Evolutionary conservation across 2,888 invertebrate species (phyloP), one percentile per base, ranked within the genome.

Genomic region (Pyrocoelia pectoralis): DNA sequence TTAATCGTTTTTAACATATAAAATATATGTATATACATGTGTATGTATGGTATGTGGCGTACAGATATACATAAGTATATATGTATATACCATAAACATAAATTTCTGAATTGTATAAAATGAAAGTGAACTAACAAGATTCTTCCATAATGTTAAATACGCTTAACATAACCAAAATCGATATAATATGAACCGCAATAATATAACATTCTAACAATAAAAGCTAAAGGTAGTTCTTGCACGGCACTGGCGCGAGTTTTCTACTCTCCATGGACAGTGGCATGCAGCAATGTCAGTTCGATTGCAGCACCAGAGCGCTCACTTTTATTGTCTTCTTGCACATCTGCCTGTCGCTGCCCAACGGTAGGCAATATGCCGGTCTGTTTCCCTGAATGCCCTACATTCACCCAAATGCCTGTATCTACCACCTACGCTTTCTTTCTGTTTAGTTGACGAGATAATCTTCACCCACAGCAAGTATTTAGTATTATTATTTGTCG

Each of bases 281-380:
- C 75, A 79, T 79, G 79, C 80, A 78, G 78, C 78, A 79, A 78
- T 80, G 79, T 79, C 78, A 76, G 72, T 78, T 78, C 76, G 75
- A 79, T 75, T 76, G 77, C 76, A 78, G 79, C 72, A 78, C 77
- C 73, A 75, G 79, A 77, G 79, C 79, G 70, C 72, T 81, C 77
- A 78, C 79, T 75, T 77, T 81, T 77, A 75, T 80, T 77, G 77
- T 81, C 73, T 77, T 81, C 74, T 80, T 81, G 75, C 79, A 80
- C 79, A 78, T 81, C 80, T 81, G 80, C 78, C 76, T 81, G 76
- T 80, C 79, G 76, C 79, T 82, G 78, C 82, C 82, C 76, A 79
- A 81, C 76, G 82, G 82, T 82, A 82, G 72, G 79, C 53, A 61
- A 57, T 19, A 40, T 19, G 29, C 14, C 65, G 38, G 19, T 33